phyloP scores from a whole-genome alignment of 2,888 invertebrate species.

The Sisyra nigra region DNA sequence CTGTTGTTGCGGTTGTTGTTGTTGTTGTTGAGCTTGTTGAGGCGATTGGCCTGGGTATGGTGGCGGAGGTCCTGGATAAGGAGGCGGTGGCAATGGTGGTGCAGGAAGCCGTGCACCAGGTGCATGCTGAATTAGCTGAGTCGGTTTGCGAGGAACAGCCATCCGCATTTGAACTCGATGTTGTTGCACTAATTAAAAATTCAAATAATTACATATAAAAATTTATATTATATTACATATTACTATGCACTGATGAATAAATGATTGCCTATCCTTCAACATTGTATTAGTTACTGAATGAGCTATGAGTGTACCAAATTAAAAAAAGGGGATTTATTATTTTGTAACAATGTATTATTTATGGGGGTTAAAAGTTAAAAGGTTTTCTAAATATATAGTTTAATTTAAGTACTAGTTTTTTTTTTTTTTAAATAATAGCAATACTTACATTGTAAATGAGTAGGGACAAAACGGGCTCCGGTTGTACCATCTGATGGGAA shows the following conservation, averaged over 20 bases:
- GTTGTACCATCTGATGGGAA: constrained; percentile 21
- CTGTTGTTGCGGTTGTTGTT: constrained; percentile 2
- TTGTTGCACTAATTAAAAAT: constrained; percentile 22
- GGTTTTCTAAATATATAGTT: too few species aligned
- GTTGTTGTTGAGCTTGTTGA: constrained; percentile 13
- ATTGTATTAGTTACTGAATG: too few species aligned
- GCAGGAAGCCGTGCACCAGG: constrained; percentile 26
- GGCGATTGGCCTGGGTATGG: constrained; percentile 41
- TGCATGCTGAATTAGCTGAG: constrained; percentile 10
- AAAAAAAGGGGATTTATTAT: too few species aligned
- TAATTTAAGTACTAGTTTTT: too few species aligned
- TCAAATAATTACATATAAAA: too few species aligned
- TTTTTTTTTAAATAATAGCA: too few species aligned
- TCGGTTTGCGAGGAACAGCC: constrained; percentile 15
- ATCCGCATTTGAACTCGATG: constrained; percentile 26
- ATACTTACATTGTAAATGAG: constrained; percentile 5
- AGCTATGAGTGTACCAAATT: too few species aligned
- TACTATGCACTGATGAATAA: too few species aligned
- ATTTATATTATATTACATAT: too few species aligned
- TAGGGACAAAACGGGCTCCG: background rate
- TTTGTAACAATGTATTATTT: too few species aligned
- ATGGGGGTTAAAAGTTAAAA: too few species aligned
- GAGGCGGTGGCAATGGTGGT: constrained; percentile 53
- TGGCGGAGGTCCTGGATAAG: constrained; percentile 54
- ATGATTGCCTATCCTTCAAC: too few species aligned